These are phyloP conservation scores for Coilia nasus DNA, from an alignment of 2,797 vertebrate genomes.

Conservation along the genomic window DNA sequence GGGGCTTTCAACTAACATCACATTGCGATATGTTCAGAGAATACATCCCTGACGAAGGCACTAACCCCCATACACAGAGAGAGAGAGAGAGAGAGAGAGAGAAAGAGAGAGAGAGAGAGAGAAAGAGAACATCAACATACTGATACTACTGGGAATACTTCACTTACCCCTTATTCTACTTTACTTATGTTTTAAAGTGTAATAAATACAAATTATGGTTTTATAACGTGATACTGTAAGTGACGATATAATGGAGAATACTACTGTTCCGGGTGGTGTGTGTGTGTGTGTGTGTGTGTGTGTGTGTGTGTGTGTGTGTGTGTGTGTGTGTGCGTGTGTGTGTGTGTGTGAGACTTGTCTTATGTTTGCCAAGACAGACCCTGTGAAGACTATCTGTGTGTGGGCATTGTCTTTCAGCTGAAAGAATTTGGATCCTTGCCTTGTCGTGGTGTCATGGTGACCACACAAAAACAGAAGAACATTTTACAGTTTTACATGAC, in stretches of 20 bases:
- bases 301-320: neutral
- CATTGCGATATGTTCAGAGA: neutral
- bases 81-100: no score
- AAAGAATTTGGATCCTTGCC: neutral
- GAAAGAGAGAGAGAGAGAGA: no score
- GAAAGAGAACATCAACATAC: no score
- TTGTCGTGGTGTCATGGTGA: slow-evolving; percentile 5
- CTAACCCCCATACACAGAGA: no score
- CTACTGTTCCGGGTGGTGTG: neutral
- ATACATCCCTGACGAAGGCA: neutral
- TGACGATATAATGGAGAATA: no score
- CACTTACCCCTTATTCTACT: no score
- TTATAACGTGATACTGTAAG: no score
- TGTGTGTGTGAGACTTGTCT: neutral
- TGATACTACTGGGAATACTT: neutral
- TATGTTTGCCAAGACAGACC: no score
- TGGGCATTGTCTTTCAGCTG: neutral
- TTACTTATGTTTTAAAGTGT: no score
- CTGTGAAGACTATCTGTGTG: no score
- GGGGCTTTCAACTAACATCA: neutral
- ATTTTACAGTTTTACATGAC: neutral
- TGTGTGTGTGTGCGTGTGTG: neutral
- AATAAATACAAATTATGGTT: no score
- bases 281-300: slow-evolving; percentile 27
- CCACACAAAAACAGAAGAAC: neutral